Conservation (phyloP, 1,140 invertebrate genomes). For the honey bee (Apis mellifera) region DNA sequence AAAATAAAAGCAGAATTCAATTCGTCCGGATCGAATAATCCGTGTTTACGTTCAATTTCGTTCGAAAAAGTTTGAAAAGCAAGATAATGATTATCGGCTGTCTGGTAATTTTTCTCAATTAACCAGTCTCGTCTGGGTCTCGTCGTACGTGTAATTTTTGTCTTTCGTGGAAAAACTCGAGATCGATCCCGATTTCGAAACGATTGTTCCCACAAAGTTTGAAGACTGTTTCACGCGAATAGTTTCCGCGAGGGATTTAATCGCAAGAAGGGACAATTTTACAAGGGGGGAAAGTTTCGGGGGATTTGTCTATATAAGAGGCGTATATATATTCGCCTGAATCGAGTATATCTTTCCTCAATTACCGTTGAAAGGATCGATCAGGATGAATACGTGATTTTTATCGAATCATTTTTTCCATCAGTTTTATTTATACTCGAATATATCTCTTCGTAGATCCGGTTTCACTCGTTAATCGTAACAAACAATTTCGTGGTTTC, state of each 20-base stretch:
- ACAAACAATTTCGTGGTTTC: slow-evolving; percentile 34
- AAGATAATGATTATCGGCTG: slow-evolving; percentile 25
- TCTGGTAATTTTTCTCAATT: slow-evolving; percentile 37
- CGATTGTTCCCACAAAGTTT: background rate
- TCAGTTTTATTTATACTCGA: slow-evolving; percentile 21
- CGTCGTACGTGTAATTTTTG: no score
- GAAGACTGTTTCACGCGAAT: background rate
- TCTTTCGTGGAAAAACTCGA: background rate
- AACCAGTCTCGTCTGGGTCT: background rate
- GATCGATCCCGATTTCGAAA: background rate
- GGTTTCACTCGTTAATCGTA: slow-evolving; percentile 5
- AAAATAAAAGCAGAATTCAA: no score
- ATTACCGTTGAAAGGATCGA: no score
- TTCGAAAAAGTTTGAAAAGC: background rate
- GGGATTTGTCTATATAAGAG: no score
- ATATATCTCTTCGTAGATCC: background rate
- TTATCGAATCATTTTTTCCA: slow-evolving; percentile 39
- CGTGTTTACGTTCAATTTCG: slow-evolving; percentile 19
- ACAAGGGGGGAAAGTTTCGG: no score
- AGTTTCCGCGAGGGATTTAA: background rate
- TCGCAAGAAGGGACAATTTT: background rate
- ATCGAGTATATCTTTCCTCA: no score
- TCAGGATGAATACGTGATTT: background rate
- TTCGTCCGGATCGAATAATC: slow-evolving; percentile 1
- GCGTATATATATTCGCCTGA: no score